Evolutionary conservation across 1,140 invertebrate genomes (phyloP), one percentile per base, ranked within the genome.

Genomic region (Pseudoatta argentina): DNA sequence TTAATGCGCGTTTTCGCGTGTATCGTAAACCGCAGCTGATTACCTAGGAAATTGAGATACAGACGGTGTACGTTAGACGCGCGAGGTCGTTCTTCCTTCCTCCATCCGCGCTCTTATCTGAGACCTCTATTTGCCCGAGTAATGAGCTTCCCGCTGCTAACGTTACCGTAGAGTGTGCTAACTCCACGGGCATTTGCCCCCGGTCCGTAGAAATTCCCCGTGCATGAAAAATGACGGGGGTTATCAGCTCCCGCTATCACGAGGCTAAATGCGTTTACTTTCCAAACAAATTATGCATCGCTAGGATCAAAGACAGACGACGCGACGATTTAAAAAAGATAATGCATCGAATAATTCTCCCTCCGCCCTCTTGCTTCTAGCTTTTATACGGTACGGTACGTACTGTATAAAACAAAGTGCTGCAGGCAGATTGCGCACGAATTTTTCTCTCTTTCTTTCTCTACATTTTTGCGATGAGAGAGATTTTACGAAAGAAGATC

Each of bases 401-500:
- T 67, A 55, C 61, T 55, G 24, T 24, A 24, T 24, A 24, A 83
- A 81, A 73, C 79, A 14, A 51, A 73, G 14, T 34, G 55, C 79
- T 30, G 12, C 24, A n/a, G 79, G 69, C 66, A 69, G 44, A 69
- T 48, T 69, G 39, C 72, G 30, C 44, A 12, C 24, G 57, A 71
- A 81, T 81, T n/a, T 4, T 27, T 24, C 8, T 69, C 14, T 79
- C 24, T 64, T n/a, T 69, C 27, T 21, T 48, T 48, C 39, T 48
- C 39, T 63, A 10, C 0, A 34, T 34, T 71, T 27, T 51, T 44
- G 18, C 63, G 86, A 85, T 76, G 87, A 87, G 86, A 79, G 30
- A 61, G 67, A 89, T 69, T 89, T 90, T 79, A 87, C 89, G 78
- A 87, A 75, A 75, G 66, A 61, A 76, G 34, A 75, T n/a, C 69